Conservation (phyloP, 2,888 invertebrate genomes). For the Caenorhabditis parvicauda region DNA sequence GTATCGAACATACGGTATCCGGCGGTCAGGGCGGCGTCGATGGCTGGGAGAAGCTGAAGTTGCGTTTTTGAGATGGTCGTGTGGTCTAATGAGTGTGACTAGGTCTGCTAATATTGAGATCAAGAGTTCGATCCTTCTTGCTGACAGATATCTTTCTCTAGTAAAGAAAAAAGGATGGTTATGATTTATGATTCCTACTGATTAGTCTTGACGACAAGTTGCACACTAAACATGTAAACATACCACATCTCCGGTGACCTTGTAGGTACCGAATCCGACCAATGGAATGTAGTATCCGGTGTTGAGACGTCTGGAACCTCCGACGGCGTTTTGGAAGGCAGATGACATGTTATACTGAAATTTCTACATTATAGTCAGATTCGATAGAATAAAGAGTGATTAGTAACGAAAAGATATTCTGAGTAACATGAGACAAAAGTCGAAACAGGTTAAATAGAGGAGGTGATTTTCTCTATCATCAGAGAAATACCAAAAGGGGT, state of each 20-base stretch:
- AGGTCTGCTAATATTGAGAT: not conserved
- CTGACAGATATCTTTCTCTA: no score
- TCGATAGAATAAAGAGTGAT: no score
- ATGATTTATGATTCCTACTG: not conserved
- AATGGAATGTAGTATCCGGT: constrained; percentile 53
- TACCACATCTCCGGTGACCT: constrained; percentile 33
- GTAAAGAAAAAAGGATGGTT: no score
- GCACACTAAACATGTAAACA: not conserved
- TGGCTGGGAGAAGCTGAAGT: constrained; percentile 16
- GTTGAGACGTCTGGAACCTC: constrained; percentile 39
- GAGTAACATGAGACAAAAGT: no score
- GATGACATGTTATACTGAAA: constrained; percentile 16
- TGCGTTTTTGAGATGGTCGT: no score
- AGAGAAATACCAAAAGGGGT: no score
- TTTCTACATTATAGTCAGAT: not conserved
- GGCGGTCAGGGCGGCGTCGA: constrained; percentile 63
- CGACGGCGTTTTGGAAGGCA: constrained; percentile 18
- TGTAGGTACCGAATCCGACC: constrained; percentile 60
- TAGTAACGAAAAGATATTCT: no score
- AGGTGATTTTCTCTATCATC: no score
- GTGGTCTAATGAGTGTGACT: no score
- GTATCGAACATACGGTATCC: constrained; percentile 71
- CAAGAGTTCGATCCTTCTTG: no score
- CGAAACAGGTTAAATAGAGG: no score
- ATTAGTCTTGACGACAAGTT: not conserved